Conservation (phyloP, 2,888 invertebrate species). For the Pseudococcus jackbeardsleyi region DNA sequence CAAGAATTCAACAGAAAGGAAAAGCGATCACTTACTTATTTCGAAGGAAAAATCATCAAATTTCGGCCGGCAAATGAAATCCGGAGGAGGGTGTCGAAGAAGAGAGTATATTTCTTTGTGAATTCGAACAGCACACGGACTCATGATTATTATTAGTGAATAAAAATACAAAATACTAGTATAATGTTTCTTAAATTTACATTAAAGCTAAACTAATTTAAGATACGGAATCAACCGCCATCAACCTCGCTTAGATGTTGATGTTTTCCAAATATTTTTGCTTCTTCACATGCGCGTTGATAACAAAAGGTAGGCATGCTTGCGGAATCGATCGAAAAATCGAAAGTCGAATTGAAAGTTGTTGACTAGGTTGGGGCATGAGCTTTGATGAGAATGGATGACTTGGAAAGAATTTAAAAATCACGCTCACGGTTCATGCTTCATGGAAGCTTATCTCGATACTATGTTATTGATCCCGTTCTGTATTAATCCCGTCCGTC, state of each 20-base stretch:
- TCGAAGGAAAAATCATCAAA: slow-evolving; percentile 56
- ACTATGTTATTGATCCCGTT: too few species aligned
- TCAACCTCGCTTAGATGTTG: slow-evolving; percentile 32
- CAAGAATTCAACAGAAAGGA: background rate
- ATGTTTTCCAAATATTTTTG: too few species aligned
- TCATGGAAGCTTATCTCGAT: too few species aligned
- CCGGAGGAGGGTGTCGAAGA: slow-evolving; percentile 52
- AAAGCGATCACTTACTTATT: slow-evolving; percentile 45
- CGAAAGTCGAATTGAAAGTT: background rate
- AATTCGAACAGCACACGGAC: slow-evolving; percentile 54
- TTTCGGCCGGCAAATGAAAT: slow-evolving; percentile 50
- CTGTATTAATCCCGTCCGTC: too few species aligned
- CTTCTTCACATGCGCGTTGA: slow-evolving; percentile 57
- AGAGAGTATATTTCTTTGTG: slow-evolving; percentile 55
- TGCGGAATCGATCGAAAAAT: background rate
- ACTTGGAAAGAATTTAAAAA: too few species aligned
- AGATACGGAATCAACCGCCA: slow-evolving; percentile 37
- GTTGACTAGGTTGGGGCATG: background rate
- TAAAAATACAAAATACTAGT: slow-evolving; percentile 44
- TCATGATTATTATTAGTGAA: slow-evolving; percentile 31
- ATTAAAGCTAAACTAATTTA: slow-evolving; percentile 41
- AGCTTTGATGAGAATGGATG: background rate
- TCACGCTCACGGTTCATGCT: too few species aligned
- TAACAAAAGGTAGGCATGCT: slow-evolving; percentile 2
- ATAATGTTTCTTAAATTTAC: slow-evolving; percentile 25